Conservation (phyloP, 1,140 invertebrate genomes). For the Acromyrmex charruanus region DNA sequence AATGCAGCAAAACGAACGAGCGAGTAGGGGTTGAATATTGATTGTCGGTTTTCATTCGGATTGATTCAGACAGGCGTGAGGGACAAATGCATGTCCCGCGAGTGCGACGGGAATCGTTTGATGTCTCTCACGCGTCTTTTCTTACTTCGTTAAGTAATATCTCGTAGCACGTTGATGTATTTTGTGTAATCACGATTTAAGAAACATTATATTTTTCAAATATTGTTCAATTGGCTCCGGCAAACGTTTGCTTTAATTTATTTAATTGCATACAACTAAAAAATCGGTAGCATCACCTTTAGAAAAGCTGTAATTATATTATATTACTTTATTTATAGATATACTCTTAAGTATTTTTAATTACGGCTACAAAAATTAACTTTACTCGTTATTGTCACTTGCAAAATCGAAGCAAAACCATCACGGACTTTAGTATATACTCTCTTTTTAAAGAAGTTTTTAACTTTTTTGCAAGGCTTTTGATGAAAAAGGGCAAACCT, state of each 20-base stretch:
- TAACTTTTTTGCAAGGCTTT: conserved; percentile 4
- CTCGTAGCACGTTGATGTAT: neutral
- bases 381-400: neutral
- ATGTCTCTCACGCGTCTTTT: conserved; percentile 61
- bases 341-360: neutral
- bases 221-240: neutral
- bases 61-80: conserved; percentile 77
- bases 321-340: neutral
- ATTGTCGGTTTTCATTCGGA: conserved; percentile 69
- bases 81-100: conserved; percentile 65
- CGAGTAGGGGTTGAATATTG: conserved; percentile 59
- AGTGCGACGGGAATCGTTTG: conserved; percentile 71
- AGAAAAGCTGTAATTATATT: conserved; percentile 19
- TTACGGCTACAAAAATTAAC: neutral
- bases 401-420: conserved; percentile 11
- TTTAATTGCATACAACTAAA: neutral
- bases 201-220: neutral
- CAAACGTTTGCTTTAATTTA: neutral
- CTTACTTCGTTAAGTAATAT: conserved; percentile 59
- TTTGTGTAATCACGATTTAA: conserved; percentile 5
- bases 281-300: neutral
- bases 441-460: neutral
- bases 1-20: conserved; percentile 39
- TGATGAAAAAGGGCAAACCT: neutral
- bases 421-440: neutral